A percentile compares a stretch with the other conserved stretches of the same genome.
Evolutionary conservation across 30 jellyfish, hydroid and myxozoan genomes (phyloP).

Genomic region (Cassiopea andromeda): DNA sequence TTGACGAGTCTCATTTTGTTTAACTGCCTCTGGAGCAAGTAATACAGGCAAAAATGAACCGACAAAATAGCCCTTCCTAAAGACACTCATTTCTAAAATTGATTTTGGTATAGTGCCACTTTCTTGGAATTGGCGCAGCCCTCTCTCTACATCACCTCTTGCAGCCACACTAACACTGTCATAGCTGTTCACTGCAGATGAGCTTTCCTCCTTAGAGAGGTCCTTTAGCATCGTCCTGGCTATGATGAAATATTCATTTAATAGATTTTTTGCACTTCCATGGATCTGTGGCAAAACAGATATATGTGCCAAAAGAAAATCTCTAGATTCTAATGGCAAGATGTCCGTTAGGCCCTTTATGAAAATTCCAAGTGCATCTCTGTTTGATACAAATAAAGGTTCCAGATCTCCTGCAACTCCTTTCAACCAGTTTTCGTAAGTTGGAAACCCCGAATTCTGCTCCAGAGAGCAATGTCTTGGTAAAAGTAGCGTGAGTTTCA

Average conservation of each 20-base stretch:
- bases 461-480: slow-evolving; percentile 70
- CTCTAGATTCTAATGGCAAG: slow-evolving; percentile 51
- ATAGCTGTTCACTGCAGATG: not conserved
- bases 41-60: slow-evolving; percentile 68
- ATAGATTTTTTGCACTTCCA: slow-evolving; percentile 10
- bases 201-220: not conserved
- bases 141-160: slow-evolving; percentile 28
- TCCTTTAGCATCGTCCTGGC: slow-evolving; percentile 52
- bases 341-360: slow-evolving; percentile 25
- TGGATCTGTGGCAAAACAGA: slow-evolving; percentile 10
- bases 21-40: slow-evolving; percentile 43
- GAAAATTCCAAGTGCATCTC: slow-evolving; percentile 18
- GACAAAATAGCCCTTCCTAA: slow-evolving; percentile 45
- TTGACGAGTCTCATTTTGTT: slow-evolving; percentile 32
- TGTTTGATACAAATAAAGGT: slow-evolving; percentile 1
- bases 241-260: slow-evolving; percentile 19
- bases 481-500: slow-evolving; percentile 20
- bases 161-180: slow-evolving; percentile 24
- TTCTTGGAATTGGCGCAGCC: slow-evolving; percentile 3
- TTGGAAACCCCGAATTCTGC: slow-evolving; percentile 21
- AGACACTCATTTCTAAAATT: slow-evolving; percentile 61
- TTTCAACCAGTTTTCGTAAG: slow-evolving; percentile 24
- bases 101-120: slow-evolving; percentile 24
- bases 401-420: not conserved
- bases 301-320: slow-evolving; percentile 34